A percentile compares a stretch with the other conserved stretches of the same genome.
These are phyloP conservation scores for Agrypnia vestita DNA, from an alignment of 1,140 invertebrate species.

Conservation along the genomic window DNA sequence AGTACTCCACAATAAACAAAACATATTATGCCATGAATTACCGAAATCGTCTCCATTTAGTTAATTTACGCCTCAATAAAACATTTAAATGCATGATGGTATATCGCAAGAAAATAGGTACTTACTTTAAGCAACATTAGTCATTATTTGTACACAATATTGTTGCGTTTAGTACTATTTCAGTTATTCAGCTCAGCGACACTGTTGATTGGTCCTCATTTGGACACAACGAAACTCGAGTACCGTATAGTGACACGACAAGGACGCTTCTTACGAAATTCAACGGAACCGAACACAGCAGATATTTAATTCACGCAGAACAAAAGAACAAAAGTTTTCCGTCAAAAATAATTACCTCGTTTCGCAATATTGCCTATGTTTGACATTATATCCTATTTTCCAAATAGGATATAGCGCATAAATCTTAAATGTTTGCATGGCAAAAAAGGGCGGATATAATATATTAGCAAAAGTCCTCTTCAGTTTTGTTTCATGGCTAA, in stretches of 20 bases:
- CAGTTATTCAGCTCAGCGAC: conserved; percentile 21
- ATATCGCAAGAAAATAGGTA: background rate
- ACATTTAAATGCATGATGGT: conserved; percentile 8
- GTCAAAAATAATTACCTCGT: too few relatives aligned
- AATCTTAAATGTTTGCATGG: too few relatives aligned
- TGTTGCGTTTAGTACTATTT: conserved; percentile 2
- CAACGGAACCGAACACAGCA: background rate
- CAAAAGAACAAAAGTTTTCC: background rate
- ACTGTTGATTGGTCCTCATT: conserved; percentile 25
- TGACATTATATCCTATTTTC: too few relatives aligned
- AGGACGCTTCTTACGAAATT: conserved; percentile 6
- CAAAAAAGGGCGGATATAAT: too few relatives aligned
- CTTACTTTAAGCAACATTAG: background rate
- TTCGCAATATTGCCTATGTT: too few relatives aligned
- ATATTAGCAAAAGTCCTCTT: too few relatives aligned
- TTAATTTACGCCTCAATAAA: too few relatives aligned
- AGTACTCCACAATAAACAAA: too few relatives aligned
- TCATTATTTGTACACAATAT: conserved; percentile 7
- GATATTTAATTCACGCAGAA: conserved; percentile 6
- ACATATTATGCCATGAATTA: too few relatives aligned
- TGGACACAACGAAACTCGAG: conserved; percentile 5
- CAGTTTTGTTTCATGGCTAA: background rate
- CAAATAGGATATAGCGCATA: too few relatives aligned
- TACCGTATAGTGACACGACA: background rate
- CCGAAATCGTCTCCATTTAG: too few relatives aligned